Evolutionary conservation across 35 echinoderm and acorn worm genomes (phyloP).

Genomic region (Lytechinus pictus): DNA sequence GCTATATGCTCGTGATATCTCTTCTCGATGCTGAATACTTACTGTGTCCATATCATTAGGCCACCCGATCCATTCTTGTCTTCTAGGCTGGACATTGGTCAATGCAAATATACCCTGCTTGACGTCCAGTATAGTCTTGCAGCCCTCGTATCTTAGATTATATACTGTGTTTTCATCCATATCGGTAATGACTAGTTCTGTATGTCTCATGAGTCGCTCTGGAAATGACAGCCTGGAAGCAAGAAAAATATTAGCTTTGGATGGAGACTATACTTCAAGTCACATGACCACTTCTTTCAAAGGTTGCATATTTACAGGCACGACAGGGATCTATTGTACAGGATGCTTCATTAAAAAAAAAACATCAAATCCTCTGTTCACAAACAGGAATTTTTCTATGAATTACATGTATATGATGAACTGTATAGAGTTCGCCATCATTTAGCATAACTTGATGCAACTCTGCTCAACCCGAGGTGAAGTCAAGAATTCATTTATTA

Average conservation of each 20-base stretch:
- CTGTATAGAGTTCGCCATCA: too few species aligned
- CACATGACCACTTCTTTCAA: background rate
- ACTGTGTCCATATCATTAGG: conserved; percentile 75
- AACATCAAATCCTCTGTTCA: background rate
- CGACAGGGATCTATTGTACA: background rate
- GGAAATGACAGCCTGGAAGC: conserved; percentile 55
- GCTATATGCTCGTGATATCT: too few species aligned
- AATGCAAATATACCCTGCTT: conserved; percentile 81
- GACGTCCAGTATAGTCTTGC: conserved; percentile 86
- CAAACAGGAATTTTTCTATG: too few species aligned
- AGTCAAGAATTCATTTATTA: too few species aligned
- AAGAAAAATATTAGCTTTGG: background rate
- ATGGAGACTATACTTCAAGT: background rate
- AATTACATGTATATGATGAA: too few species aligned
- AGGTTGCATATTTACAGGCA: background rate
- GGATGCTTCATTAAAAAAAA: background rate
- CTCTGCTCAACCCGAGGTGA: too few species aligned
- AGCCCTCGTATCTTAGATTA: conserved; percentile 76
- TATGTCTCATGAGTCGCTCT: conserved; percentile 66
- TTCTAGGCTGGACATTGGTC: conserved; percentile 78
- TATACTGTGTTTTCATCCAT: conserved; percentile 66
- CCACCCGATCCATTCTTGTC: conserved; percentile 91
- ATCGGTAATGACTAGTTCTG: conserved; percentile 71
- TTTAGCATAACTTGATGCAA: too few species aligned
- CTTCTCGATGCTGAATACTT: background rate